Percentiles rank a stretch among this genome's conserved stretches.
These are phyloP conservation scores for Anorthoa munda DNA, from an alignment of 2,888 invertebrate species.

Conservation along the genomic window DNA sequence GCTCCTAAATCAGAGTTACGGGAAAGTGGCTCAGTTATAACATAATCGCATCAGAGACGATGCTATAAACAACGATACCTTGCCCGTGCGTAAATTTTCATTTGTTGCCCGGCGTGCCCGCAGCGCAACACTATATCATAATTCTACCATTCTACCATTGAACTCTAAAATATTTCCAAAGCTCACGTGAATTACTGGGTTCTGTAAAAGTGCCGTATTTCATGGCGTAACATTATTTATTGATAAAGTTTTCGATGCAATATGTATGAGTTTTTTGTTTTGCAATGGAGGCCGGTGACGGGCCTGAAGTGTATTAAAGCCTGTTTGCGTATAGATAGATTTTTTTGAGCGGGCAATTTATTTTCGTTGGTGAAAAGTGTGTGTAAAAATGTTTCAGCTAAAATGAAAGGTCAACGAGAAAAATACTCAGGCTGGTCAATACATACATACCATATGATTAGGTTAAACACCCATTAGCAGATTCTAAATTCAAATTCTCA, in stretches of 20 bases:
- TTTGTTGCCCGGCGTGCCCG: conserved; percentile 68
- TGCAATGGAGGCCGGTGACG: conserved; percentile 42
- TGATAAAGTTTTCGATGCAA: conserved; percentile 69
- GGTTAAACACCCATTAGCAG: too few relatives aligned
- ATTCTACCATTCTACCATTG: conserved; percentile 82
- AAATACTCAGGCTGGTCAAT: not conserved
- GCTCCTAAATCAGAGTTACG: conserved; percentile 60
- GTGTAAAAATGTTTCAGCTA: not conserved
- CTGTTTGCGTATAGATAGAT: conserved; percentile 35
- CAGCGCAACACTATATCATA: conserved; percentile 80
- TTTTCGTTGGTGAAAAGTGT: conserved; percentile 9
- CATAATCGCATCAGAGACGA: conserved; percentile 68
- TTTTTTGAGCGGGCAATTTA: conserved; percentile 19
- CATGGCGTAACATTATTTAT: conserved; percentile 71
- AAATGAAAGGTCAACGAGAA: not conserved
- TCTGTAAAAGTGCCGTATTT: conserved; percentile 70
- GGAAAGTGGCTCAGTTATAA: conserved; percentile 62
- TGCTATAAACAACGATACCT: conserved; percentile 80
- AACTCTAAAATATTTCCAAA: conserved; percentile 83
- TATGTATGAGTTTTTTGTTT: conserved; percentile 63
- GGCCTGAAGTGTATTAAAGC: conserved; percentile 34
- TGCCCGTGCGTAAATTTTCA: conserved; percentile 81
- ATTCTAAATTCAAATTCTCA: too few relatives aligned
- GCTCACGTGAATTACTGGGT: conserved; percentile 69
- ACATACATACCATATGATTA: too few relatives aligned